A percentile compares a stretch with the other conserved stretches of the same genome.
Conservation (phyloP, 2,113 vertebrate species). For the Chaetodon auriga region DNA sequence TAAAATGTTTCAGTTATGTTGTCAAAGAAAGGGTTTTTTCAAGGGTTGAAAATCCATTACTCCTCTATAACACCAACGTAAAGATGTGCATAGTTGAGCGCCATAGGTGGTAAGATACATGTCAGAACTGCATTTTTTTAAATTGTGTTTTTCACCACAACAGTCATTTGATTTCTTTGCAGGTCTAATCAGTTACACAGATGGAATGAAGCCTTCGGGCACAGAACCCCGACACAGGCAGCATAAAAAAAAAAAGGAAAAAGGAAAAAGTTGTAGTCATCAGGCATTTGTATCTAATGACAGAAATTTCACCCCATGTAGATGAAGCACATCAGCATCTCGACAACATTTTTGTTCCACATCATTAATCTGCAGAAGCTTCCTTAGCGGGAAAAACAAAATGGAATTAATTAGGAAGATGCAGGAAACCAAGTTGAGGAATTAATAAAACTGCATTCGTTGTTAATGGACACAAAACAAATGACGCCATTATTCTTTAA, state of each 20-base stretch:
- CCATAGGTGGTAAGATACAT: slow-evolving; percentile 29
- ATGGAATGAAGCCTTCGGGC: slow-evolving; percentile 81
- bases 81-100: slow-evolving; percentile 22
- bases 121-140: not conserved
- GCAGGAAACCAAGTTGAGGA: slow-evolving; percentile 88
- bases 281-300: slow-evolving; percentile 87
- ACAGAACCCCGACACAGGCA: slow-evolving; percentile 76
- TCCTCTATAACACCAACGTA: not conserved
- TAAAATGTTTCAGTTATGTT: not conserved
- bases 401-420: slow-evolving; percentile 89
- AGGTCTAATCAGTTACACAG: slow-evolving; percentile 83
- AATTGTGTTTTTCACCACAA: not conserved
- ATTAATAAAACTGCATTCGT: slow-evolving; percentile 89
- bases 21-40: not conserved
- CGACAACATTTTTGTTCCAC: slow-evolving; percentile 85
- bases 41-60: slow-evolving; percentile 13
- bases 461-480: slow-evolving; percentile 88
- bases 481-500: slow-evolving; percentile 84
- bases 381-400: slow-evolving; percentile 85
- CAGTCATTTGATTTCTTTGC: slow-evolving; percentile 61
- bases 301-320: slow-evolving; percentile 82
- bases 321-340: slow-evolving; percentile 86
- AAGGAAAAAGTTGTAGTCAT: slow-evolving; percentile 78
- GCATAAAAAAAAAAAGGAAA: slow-evolving; percentile 38
- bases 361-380: slow-evolving; percentile 88